A percentile compares a stretch with the other conserved stretches of the same genome.
These are phyloP conservation scores for Sialis fuliginosa DNA, from an alignment of 2,888 invertebrate species.

Conservation along the genomic window DNA sequence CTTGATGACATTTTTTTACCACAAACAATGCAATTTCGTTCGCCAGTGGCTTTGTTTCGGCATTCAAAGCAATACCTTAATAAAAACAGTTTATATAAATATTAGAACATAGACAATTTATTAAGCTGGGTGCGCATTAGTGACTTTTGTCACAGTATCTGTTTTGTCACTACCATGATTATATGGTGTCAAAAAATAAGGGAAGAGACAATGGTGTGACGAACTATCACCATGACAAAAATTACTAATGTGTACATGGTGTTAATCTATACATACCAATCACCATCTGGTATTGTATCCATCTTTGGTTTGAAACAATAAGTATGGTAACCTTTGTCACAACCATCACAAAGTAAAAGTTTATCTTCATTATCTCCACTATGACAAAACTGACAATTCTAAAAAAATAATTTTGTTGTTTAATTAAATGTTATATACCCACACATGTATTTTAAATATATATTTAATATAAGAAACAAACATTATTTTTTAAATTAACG, in stretches of 20 bases:
- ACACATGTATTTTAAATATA: too few relatives aligned
- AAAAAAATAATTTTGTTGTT: conserved; percentile 18
- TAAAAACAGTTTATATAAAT: conserved; percentile 6
- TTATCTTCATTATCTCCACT: conserved; percentile 93
- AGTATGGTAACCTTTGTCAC: conserved; percentile 96
- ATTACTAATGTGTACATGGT: background rate
- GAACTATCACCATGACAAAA: background rate
- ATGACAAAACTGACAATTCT: conserved; percentile 96
- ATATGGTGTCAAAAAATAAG: too few relatives aligned
- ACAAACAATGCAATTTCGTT: conserved; percentile 87
- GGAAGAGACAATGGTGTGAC: background rate
- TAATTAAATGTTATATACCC: too few relatives aligned
- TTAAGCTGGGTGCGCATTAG: background rate
- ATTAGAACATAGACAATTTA: conserved; percentile 1
- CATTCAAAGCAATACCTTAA: conserved; percentile 89
- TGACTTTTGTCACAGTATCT: background rate
- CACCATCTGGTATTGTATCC: conserved; percentile 92
- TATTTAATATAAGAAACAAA: too few relatives aligned
- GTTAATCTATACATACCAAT: conserved; percentile 52
- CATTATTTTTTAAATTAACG: too few relatives aligned
- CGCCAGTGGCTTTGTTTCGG: conserved; percentile 81
- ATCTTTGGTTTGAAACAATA: conserved; percentile 96
- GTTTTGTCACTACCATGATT: too few relatives aligned
- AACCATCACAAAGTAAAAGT: conserved; percentile 87
- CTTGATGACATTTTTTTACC: conserved; percentile 45